phyloP scores from a whole-genome alignment of 2,888 invertebrate species.

The Drosophila macrospina region DNA sequence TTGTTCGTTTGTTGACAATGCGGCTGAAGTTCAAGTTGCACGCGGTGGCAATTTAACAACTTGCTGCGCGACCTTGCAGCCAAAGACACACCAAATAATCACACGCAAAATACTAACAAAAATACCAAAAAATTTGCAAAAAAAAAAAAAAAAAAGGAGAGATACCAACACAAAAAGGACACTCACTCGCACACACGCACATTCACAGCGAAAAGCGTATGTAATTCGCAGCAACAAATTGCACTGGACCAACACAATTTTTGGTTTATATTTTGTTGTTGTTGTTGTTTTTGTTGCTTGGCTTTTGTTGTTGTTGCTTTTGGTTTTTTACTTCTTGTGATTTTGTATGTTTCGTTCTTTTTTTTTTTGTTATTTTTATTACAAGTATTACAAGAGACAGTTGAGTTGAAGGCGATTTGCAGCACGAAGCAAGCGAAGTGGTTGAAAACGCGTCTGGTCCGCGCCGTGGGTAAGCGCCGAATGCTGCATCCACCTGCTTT shows the following conservation, averaged over 20 bases:
- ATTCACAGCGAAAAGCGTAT: constrained; percentile 30
- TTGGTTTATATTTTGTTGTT: constrained; percentile 1
- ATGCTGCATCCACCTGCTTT: constrained; percentile 86
- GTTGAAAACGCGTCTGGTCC: constrained; percentile 84
- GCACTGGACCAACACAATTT: constrained; percentile 3
- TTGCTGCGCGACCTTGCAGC: constrained; percentile 9
- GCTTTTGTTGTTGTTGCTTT: constrained; percentile 14
- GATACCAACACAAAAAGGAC: constrained; percentile 31
- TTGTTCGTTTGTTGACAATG: constrained; percentile 35
- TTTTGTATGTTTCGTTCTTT: constrained; percentile 11
- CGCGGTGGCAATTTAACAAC: constrained; percentile 63
- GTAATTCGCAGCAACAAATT: neutral
- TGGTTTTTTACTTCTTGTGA: neutral
- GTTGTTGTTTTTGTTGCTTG: constrained; percentile 3
- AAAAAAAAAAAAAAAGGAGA: constrained; percentile 25
- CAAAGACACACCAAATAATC: constrained; percentile 31
- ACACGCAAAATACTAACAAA: constrained; percentile 27
- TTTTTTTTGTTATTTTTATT: constrained; percentile 2
- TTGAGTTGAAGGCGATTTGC: constrained; percentile 12
- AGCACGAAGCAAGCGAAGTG: constrained; percentile 46
- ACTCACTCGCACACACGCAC: constrained; percentile 27
- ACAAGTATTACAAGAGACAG: constrained; percentile 3
- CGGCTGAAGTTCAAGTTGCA: constrained; percentile 45
- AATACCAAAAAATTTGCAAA: constrained; percentile 1
- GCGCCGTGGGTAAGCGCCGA: constrained; percentile 86